Conservation (phyloP, 2,113 vertebrate species). For the Ciconia boyciana region DNA sequence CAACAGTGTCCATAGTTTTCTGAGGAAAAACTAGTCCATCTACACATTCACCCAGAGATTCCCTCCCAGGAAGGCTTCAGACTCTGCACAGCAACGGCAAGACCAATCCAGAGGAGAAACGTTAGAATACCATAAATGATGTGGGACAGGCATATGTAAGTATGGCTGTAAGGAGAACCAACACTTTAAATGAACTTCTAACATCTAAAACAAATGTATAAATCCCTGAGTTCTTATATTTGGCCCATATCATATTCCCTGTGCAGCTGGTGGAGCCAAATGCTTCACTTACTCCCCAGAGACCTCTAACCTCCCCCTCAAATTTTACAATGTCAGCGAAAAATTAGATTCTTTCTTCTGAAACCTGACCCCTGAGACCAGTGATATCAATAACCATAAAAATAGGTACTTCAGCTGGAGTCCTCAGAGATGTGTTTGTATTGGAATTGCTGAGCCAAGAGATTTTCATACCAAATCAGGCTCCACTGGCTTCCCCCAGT, state of each 20-base stretch:
- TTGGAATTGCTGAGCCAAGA: slow-evolving; percentile 12
- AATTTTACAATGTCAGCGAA: slow-evolving; percentile 78
- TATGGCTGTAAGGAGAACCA: slow-evolving; percentile 35
- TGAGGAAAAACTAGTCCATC: neutral
- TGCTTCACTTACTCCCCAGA: slow-evolving; percentile 53
- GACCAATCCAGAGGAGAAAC: neutral
- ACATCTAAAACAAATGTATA: slow-evolving; percentile 32
- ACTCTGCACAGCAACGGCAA: neutral
- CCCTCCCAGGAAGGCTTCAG: neutral
- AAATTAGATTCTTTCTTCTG: slow-evolving; percentile 73
- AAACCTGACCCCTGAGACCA: slow-evolving; percentile 63
- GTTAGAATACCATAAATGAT: neutral
- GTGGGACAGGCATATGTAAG: neutral
- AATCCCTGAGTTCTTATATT: slow-evolving; percentile 51
- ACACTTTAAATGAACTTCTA: slow-evolving; percentile 61
- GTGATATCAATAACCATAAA: slow-evolving; percentile 66
- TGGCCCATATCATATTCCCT: slow-evolving; percentile 67
- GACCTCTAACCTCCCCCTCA: slow-evolving; percentile 51
- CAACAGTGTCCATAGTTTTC: neutral
- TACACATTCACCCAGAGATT: neutral
- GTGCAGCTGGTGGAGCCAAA: slow-evolving; percentile 60
- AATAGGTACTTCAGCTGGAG: slow-evolving; percentile 61
- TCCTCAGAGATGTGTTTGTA: slow-evolving; percentile 7
- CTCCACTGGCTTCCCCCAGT: neutral
- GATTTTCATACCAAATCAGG: neutral